These are phyloP conservation scores for Melanerpes aurifrons DNA, from an alignment of 2,113 vertebrate species.

Conservation along the genomic window DNA sequence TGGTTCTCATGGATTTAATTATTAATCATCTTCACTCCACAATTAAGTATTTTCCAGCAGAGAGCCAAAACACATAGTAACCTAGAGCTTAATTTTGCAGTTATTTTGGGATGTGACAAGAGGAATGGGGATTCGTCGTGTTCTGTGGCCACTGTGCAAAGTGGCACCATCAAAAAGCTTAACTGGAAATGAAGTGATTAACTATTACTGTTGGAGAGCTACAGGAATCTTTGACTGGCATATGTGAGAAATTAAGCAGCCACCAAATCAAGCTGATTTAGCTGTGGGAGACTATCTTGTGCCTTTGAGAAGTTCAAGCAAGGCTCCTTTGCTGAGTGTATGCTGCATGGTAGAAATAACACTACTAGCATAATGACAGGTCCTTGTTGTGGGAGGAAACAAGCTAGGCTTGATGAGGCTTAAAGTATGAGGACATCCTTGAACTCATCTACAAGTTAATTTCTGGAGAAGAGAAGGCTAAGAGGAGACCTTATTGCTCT, in stretches of 20 bases:
- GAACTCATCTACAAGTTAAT: no score
- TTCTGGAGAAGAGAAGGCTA: no score
- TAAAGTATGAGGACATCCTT: no score
- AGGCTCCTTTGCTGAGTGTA: neutral
- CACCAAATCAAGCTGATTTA: neutral
- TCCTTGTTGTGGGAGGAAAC: rapidly evolving
- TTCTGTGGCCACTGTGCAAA: neutral
- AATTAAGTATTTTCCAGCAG: neutral
- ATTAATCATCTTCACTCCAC: neutral
- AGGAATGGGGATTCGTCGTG: neutral
- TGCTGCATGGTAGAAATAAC: neutral
- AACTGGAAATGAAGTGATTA: neutral
- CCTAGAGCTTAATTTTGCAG: neutral
- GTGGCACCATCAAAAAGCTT: neutral
- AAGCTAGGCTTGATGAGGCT: neutral
- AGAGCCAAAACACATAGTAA: neutral
- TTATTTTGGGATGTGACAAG: neutral
- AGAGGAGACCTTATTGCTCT: no score
- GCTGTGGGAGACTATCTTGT: neutral
- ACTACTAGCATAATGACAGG: rapidly evolving
- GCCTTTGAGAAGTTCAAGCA: neutral
- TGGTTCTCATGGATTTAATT: neutral
- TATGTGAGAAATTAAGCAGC: neutral
- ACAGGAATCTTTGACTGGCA: neutral
- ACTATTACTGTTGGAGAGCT: neutral